These are phyloP conservation scores for Acomys russatus DNA, from an alignment of 2,797 vertebrate species.

Conservation along the genomic window DNA sequence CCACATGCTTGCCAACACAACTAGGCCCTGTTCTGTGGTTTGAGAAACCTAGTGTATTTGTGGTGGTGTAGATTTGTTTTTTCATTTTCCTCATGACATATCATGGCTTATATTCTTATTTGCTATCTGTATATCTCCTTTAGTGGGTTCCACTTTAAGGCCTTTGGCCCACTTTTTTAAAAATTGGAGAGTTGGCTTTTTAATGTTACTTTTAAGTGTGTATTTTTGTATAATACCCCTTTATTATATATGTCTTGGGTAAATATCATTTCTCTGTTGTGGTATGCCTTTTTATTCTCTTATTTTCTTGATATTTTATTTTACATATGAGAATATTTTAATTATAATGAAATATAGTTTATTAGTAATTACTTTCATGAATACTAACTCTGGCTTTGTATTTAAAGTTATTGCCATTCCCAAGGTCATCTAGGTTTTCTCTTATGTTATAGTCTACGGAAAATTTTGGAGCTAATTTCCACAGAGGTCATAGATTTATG, in stretches of 20 bases:
- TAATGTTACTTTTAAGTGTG: background rate
- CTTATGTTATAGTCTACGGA: background rate
- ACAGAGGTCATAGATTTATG: background rate
- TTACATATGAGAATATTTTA: background rate
- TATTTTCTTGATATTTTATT: background rate
- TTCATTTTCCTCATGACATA: background rate
- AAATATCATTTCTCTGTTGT: background rate
- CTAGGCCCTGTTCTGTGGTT: background rate
- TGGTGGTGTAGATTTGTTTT: background rate
- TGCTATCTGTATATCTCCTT: background rate
- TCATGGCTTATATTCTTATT: background rate
- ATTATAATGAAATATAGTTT: background rate
- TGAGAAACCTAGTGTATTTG: background rate
- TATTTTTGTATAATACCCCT: background rate
- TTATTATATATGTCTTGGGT: background rate
- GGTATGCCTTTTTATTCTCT: background rate
- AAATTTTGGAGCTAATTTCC: background rate
- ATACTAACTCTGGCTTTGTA: background rate
- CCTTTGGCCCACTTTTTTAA: background rate
- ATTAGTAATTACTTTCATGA: background rate
- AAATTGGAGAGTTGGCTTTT: background rate
- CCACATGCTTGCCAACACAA: background rate
- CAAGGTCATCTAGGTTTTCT: background rate
- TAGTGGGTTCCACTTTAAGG: background rate
- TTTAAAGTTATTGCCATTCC: background rate